These are phyloP conservation scores for Xenopus laevis DNA, from an alignment of 2,113 vertebrate species.

Conservation along the genomic window DNA sequence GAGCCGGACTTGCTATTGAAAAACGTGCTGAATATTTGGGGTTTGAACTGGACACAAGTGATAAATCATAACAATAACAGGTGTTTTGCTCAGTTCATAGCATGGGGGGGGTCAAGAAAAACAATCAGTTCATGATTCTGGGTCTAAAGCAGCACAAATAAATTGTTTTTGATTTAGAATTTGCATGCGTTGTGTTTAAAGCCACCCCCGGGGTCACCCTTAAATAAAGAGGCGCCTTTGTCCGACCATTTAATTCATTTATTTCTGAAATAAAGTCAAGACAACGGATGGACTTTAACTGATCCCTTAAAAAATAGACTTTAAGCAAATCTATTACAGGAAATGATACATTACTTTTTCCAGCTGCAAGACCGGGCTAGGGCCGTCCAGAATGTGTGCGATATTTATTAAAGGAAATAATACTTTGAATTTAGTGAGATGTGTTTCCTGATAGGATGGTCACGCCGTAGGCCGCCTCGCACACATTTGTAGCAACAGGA, in stretches of 20 bases:
- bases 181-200: background rate
- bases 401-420: slow-evolving; percentile 11
- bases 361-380: slow-evolving; percentile 12
- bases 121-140: background rate
- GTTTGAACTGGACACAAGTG: slow-evolving; percentile 1
- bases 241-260: background rate
- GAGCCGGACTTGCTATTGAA: slow-evolving; percentile 15
- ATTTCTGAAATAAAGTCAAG: slow-evolving; percentile 3
- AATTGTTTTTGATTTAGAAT: background rate
- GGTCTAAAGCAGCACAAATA: background rate
- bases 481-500: background rate
- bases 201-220: background rate
- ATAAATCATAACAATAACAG: slow-evolving; percentile 21
- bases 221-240: background rate
- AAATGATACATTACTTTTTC: slow-evolving; percentile 32
- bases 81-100: slow-evolving; percentile 16
- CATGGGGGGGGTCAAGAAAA: background rate
- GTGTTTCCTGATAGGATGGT: background rate
- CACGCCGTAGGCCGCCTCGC: background rate
- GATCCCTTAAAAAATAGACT: slow-evolving; percentile 4
- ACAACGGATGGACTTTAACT: background rate
- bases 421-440: background rate
- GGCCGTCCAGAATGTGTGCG: background rate
- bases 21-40: slow-evolving; percentile 19
- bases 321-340: slow-evolving; percentile 6